A percentile compares a stretch with the other conserved stretches of the same genome.
Conservation (phyloP, 2,113 vertebrate genomes). For the Eptesicus fuscus region DNA sequence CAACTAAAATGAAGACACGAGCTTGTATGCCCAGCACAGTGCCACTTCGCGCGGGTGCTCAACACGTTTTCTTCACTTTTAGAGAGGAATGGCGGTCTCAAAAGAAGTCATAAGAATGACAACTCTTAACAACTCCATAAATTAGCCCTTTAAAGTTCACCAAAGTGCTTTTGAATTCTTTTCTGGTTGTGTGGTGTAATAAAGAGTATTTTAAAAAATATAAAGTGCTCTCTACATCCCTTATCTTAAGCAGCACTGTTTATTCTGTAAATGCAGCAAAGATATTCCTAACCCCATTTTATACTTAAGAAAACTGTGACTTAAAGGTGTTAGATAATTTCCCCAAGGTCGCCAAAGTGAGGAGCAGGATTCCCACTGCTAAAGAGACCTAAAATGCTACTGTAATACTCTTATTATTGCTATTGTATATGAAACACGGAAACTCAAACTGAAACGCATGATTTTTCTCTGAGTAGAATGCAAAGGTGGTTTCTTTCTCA, state of each 20-base stretch:
- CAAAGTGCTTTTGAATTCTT: background rate
- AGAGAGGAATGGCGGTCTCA: background rate
- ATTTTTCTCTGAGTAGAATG: too few species aligned
- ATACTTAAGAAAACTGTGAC: background rate
- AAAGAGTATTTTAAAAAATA: background rate
- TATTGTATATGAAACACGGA: too few species aligned
- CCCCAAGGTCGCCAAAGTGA: background rate
- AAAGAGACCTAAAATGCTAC: background rate
- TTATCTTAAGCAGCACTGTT: background rate
- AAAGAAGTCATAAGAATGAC: background rate
- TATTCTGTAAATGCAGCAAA: background rate
- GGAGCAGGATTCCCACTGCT: background rate
- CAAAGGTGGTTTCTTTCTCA: too few species aligned
- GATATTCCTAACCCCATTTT: background rate
- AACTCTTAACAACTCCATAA: background rate
- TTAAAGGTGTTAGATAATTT: background rate
- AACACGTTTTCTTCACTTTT: background rate
- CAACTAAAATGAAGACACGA: rapidly evolving
- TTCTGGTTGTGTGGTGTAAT: background rate
- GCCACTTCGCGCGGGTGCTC: rapidly evolving
- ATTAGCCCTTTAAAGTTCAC: background rate
- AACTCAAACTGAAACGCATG: too few species aligned
- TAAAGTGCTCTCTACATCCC: background rate
- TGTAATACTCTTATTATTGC: background rate
- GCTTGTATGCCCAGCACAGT: rapidly evolving